These are phyloP conservation scores for Gambusia yucatana DNA, from an alignment of 2,797 vertebrate species.

Conservation along the genomic window DNA sequence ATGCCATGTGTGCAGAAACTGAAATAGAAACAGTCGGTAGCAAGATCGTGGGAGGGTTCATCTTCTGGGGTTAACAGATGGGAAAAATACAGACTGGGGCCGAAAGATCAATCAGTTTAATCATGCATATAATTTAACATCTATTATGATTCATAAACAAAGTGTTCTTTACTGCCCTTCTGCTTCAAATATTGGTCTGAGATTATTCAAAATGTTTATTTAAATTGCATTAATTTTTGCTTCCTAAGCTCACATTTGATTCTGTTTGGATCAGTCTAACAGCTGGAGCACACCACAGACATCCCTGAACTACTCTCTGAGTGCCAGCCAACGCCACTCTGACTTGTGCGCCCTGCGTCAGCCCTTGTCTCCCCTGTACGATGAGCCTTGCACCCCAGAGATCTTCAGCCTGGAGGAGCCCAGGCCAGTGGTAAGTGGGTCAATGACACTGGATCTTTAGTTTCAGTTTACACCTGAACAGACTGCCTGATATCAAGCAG, in stretches of 20 bases:
- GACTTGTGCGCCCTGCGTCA: conserved; percentile 77
- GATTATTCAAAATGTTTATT: conserved; percentile 10
- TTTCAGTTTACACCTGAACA: conserved; percentile 70
- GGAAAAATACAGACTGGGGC: conserved; percentile 18
- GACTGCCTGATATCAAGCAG: conserved; percentile 41
- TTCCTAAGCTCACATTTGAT: conserved; percentile 22
- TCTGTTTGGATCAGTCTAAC: conserved; percentile 76
- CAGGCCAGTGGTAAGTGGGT: conserved; percentile 78
- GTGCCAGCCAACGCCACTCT: conserved; percentile 77
- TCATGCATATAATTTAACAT: conserved; percentile 22
- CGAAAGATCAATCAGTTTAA: conserved; percentile 51
- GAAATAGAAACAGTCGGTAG: conserved; percentile 54
- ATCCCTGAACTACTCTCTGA: conserved; percentile 69
- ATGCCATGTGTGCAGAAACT: conserved; percentile 50
- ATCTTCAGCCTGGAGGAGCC: conserved; percentile 74
- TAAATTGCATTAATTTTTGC: not conserved
- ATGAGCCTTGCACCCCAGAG: conserved; percentile 85
- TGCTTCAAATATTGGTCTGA: conserved; percentile 24
- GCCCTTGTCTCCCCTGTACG: conserved; percentile 84
- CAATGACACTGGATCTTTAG: conserved; percentile 69
- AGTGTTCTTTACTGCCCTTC: not conserved
- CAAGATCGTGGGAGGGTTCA: not conserved
- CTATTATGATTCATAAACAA: conserved; percentile 31
- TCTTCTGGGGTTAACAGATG: conserved; percentile 46
- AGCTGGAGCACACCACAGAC: conserved; percentile 83